A percentile compares a stretch with the other conserved stretches of the same genome.
phyloP scores from a whole-genome alignment of 2,888 invertebrate genomes.

The Limnephilus rhombicus region DNA sequence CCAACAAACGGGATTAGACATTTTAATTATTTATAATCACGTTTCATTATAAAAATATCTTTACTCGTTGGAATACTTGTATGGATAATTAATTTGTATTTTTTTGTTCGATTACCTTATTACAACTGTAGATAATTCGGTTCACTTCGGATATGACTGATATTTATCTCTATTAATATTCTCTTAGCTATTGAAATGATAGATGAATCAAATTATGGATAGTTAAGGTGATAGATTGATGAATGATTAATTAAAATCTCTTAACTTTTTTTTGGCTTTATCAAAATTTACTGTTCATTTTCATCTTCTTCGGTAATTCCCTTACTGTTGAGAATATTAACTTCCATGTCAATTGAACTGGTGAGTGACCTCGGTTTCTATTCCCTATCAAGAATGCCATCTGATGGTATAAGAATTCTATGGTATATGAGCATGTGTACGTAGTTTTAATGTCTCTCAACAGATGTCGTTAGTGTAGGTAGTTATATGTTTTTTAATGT shows the following conservation, averaged over 20 bases:
- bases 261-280: neutral
- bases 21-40: neutral
- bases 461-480: too few species aligned
- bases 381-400: neutral
- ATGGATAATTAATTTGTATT: neutral
- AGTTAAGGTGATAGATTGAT: neutral
- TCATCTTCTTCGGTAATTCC: neutral
- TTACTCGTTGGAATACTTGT: neutral
- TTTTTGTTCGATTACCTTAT: neutral
- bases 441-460: too few species aligned
- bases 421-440: too few species aligned
- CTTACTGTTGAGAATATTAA: neutral
- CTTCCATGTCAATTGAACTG: neutral
- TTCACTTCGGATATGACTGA: neutral
- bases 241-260: neutral
- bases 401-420: too few species aligned
- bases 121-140: neutral
- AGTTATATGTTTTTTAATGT: too few species aligned
- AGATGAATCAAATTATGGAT: neutral
- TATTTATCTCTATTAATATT: neutral
- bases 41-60: neutral
- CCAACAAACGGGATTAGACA: neutral
- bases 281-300: neutral
- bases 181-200: neutral
- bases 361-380: neutral